Percentiles rank a stretch among this genome's conserved stretches.
Evolutionary conservation across 2,113 vertebrate species (phyloP).

Genomic region (Delphinapterus leucas): DNA sequence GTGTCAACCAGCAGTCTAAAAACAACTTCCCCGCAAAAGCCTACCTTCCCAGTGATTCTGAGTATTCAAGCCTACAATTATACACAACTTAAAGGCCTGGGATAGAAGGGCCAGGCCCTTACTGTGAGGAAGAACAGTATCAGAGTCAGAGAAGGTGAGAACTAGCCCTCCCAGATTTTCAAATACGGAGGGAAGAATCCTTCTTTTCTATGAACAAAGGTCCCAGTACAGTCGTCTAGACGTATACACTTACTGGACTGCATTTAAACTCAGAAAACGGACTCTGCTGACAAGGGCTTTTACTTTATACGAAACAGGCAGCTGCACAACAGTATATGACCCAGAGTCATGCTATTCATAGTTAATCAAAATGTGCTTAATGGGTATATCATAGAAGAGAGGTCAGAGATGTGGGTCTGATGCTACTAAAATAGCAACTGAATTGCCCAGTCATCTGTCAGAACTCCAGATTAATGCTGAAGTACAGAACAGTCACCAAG

Average conservation of each 20-base stretch:
- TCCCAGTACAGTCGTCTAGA: background rate
- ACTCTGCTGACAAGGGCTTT: background rate
- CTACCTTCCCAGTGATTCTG: background rate
- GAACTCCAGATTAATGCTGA: background rate
- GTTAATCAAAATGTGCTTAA: constrained; percentile 6
- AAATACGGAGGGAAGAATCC: background rate
- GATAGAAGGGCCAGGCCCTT: background rate
- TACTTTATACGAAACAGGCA: background rate
- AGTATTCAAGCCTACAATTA: background rate
- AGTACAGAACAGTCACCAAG: background rate
- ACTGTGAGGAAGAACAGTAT: background rate
- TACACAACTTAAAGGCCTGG: background rate
- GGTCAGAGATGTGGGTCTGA: background rate
- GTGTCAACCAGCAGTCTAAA: background rate
- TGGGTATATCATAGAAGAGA: background rate
- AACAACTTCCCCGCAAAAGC: background rate
- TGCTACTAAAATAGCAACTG: background rate
- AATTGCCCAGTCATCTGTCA: background rate
- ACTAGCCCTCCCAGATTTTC: background rate
- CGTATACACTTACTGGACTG: background rate
- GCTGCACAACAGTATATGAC: background rate
- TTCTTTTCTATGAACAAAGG: constrained; percentile 7
- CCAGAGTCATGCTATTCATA: background rate
- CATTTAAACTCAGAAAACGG: background rate
- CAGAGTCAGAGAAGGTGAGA: background rate